Base-by-base conservation (phyloP, 1,140 invertebrate species). In the Drosophila eugracilis region DNA sequence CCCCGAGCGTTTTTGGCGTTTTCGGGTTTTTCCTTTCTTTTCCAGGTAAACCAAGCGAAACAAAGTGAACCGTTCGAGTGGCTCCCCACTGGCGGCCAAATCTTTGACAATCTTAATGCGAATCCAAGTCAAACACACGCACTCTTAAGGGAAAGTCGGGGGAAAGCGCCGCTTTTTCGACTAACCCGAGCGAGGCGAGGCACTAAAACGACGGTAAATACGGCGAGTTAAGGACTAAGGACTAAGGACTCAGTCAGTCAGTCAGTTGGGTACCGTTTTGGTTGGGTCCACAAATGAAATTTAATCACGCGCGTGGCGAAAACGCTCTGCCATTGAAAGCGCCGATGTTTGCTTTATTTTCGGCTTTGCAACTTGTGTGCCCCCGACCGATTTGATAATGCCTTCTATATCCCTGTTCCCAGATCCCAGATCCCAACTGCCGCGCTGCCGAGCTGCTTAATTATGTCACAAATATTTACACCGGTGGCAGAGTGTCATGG, bases 381-480 rank as follows among this genome's bases (percentile, higher is more conserved):
- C 77, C 74, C 73, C 75, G 48, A 49, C 67, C 39, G 78, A 66
- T 75, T 83, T 83, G 78, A 78, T 77, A 81, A 81, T 80, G 58
- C 60, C 17, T n/a, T n/a, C 39, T 39, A 19, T 39, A 39, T 39
- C 36, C 6, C 14, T 15, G 12, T 12, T 15, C 24, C 9, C 15
- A 12, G 37, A 6, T 41, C 42, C 26, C 44, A 5, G 1, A 22
- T 7, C 22, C 32, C 17, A n/a, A 63, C 45, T 53, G 57, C 53
- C 55, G 22, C 53, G 63, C 42, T 75, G 75, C 63, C 24, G 58
- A 62, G 49, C 53, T 67, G 83, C 83, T 86, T 86, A 86, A 86
- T 86, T 86, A 85, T 85, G 81, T 85, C 81, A 86, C 83, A 86
- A 86, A 86, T 86, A 86, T 86, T 86, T 86, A 86, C 83, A 88